These are phyloP conservation scores for Coelopa frigida DNA, from an alignment of 1,140 invertebrate genomes.

Conservation along the genomic window DNA sequence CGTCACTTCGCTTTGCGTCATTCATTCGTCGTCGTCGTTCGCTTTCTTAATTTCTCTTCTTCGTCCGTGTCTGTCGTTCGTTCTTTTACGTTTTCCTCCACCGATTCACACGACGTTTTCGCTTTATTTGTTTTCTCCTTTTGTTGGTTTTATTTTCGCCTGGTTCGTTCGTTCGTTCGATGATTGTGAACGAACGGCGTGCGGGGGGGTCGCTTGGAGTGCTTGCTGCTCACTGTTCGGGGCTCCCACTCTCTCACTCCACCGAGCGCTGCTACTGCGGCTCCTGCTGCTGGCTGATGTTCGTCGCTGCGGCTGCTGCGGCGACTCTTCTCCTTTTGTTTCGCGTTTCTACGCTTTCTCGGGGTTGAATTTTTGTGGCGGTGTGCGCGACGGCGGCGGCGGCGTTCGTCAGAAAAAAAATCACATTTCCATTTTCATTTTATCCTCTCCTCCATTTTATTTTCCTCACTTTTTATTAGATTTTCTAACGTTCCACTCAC, in stretches of 20 bases:
- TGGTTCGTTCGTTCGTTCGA: no score
- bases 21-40: slow-evolving; percentile 10
- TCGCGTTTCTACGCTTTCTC: slow-evolving; percentile 8
- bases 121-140: neutral
- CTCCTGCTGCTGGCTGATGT: neutral
- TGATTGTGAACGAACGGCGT: no score
- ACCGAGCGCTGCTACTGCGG: no score
- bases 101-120: neutral
- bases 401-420: no score
- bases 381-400: no score
- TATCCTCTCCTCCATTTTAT: no score
- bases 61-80: neutral
- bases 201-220: slow-evolving; percentile 1
- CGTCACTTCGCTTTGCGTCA: slow-evolving; percentile 3
- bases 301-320: neutral
- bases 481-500: no score
- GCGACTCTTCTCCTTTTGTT: slow-evolving; percentile 10
- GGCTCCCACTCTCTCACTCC: no score
- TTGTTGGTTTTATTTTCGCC: neutral
- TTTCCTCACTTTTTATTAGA: no score
- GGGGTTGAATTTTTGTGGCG: no score
- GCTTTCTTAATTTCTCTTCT: slow-evolving; percentile 4
- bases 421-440: no score
- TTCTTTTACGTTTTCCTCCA: neutral
- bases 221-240: slow-evolving; percentile 1